Percentiles rank a stretch among this genome's conserved stretches.
phyloP scores from a whole-genome alignment of 2,113 vertebrate species.

The Microtus ochrogaster region DNA sequence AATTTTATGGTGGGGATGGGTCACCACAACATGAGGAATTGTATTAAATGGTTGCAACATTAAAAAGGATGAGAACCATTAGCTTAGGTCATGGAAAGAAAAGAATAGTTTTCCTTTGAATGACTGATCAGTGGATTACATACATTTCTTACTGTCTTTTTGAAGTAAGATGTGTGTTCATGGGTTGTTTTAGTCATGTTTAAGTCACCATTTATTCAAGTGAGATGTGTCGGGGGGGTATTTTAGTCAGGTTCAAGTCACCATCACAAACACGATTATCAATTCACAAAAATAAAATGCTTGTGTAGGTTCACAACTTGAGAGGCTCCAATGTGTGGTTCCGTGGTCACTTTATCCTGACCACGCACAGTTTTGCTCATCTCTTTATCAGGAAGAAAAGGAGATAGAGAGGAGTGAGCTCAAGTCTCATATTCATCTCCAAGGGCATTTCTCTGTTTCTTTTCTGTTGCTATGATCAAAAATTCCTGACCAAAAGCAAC shows the following conservation, averaged over 20 bases:
- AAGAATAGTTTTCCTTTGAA: neutral
- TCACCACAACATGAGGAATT: neutral
- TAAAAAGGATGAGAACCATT: neutral
- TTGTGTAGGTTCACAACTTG: neutral
- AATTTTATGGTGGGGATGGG: neutral
- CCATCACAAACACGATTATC: neutral
- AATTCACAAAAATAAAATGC: neutral
- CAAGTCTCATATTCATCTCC: neutral
- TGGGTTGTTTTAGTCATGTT: neutral
- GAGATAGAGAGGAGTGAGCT: neutral
- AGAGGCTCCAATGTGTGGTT: neutral
- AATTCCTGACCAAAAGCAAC: neutral
- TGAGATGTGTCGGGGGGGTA: no score
- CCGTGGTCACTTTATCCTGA: neutral
- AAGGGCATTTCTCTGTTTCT: no score
- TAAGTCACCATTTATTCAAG: neutral
- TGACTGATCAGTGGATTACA: neutral
- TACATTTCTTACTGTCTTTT: neutral
- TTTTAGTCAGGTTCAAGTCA: neutral
- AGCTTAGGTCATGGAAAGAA: neutral
- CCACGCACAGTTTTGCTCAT: neutral
- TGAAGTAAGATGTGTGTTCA: neutral
- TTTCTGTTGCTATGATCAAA: neutral
- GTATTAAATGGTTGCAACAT: neutral
- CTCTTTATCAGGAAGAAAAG: neutral